These are phyloP conservation scores for Synergus japonicus DNA, from an alignment of 2,888 invertebrate genomes.

Conservation along the genomic window DNA sequence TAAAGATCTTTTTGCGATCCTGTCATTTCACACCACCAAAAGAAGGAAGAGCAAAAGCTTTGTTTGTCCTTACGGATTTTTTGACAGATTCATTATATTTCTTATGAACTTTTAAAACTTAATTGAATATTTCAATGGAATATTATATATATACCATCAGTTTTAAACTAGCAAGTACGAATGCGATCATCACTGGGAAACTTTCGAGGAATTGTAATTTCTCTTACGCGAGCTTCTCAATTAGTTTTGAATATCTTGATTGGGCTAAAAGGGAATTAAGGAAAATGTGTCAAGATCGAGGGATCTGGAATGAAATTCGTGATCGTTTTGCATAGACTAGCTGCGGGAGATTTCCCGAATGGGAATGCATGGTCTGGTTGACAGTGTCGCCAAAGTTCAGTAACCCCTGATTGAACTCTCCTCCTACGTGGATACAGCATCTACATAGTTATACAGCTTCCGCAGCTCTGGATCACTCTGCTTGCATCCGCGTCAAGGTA, in stretches of 20 bases:
- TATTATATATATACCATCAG: too few relatives aligned
- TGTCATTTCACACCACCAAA: not conserved
- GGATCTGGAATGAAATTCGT: slow-evolving; percentile 43
- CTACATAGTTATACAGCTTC: slow-evolving; percentile 65
- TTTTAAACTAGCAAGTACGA: too few relatives aligned
- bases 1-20: slow-evolving; percentile 51
- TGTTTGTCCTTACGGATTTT: not conserved
- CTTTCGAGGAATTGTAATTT: not conserved
- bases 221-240: not conserved
- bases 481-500: slow-evolving; percentile 73
- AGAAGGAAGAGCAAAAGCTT: not conserved
- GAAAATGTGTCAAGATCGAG: slow-evolving; percentile 51
- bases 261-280: slow-evolving; percentile 45
- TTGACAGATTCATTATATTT: not conserved
- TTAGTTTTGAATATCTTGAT: slow-evolving; percentile 24
- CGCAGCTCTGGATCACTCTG: slow-evolving; percentile 69
- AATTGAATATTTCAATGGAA: not conserved
- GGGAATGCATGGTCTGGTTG: slow-evolving; percentile 43
- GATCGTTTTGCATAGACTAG: slow-evolving; percentile 43
- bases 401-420: slow-evolving; percentile 70
- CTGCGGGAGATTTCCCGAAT: slow-evolving; percentile 9
- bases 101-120: not conserved
- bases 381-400: slow-evolving; percentile 66
- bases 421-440: slow-evolving; percentile 64
- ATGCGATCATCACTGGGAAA: not conserved